Percentiles rank a stretch among this genome's conserved stretches.
Conservation (phyloP, 2,113 vertebrate genomes). For the Anseranas semipalmata region DNA sequence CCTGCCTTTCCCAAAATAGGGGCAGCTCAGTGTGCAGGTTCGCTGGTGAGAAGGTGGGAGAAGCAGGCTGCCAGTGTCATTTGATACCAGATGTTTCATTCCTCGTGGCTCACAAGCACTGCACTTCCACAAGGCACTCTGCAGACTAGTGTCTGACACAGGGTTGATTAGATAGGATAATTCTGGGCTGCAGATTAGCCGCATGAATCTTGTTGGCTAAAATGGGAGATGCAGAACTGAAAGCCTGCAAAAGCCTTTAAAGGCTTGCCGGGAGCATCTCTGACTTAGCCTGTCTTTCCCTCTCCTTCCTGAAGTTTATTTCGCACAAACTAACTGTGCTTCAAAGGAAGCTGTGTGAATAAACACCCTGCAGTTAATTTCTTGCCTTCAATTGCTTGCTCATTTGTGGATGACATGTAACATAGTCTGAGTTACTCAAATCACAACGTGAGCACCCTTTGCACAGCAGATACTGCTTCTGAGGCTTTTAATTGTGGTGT, state of each 20-base stretch:
- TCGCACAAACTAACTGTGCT: conserved; percentile 46
- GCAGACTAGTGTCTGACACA: background rate
- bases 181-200: background rate
- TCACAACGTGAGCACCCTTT: conserved; percentile 26
- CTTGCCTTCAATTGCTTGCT: conserved; percentile 59
- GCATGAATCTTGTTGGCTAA: background rate
- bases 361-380: conserved; percentile 70
- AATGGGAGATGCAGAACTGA: background rate
- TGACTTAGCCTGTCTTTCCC: background rate
- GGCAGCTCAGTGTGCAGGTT: background rate
- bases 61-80: background rate
- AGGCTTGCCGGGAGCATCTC: conserved; percentile 5
- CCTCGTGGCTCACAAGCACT: background rate
- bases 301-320: background rate
- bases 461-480: conserved; percentile 4
- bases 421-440: background rate
- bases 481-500: conserved; percentile 56
- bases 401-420: conserved; percentile 39
- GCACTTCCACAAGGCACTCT: background rate
- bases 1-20: background rate
- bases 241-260: background rate
- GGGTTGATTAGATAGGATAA: fast-evolving
- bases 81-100: background rate
- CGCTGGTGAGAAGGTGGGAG: background rate
- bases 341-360: conserved; percentile 60